These are phyloP conservation scores for Polymixis flavicincta DNA, from an alignment of 2,888 invertebrate genomes.

Conservation along the genomic window DNA sequence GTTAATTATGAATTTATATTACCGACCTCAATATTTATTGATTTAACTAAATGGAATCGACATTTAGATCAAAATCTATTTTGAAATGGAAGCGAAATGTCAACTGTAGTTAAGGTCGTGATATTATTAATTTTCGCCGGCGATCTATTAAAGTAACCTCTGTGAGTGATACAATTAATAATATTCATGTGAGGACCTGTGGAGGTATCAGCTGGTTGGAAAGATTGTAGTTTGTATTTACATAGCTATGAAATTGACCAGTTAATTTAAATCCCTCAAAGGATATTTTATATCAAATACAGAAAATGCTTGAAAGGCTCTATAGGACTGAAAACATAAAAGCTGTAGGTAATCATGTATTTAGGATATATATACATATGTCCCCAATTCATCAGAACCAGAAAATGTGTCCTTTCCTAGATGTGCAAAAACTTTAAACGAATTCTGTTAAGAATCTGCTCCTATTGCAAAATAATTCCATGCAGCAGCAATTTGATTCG, in stretches of 20 bases:
- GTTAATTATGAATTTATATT: constrained; percentile 16
- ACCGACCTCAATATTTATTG: constrained; percentile 42
- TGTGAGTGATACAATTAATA: not conserved
- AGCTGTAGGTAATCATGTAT: not conserved
- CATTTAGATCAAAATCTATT: constrained; percentile 45
- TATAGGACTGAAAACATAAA: not conserved
- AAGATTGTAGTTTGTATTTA: not conserved
- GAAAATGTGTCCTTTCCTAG: not conserved
- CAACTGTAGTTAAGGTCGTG: constrained; percentile 36
- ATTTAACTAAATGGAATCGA: constrained; percentile 35
- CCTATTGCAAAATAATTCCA: constrained; percentile 7
- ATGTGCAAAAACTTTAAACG: not conserved
- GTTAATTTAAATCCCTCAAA: not conserved
- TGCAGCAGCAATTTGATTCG: not conserved
- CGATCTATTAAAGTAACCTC: constrained; percentile 1
- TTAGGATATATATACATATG: not conserved
- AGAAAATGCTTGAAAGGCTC: not conserved
- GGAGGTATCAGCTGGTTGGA: not conserved
- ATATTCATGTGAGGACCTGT: not conserved
- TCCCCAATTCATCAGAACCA: not conserved
- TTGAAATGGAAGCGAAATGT: constrained; percentile 55
- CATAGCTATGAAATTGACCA: not conserved
- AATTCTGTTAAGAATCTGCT: not conserved
- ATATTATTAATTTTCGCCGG: constrained; percentile 11
- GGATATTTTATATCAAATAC: not conserved